Base-by-base conservation (phyloP, 1,140 invertebrate genomes). In the Calephelis virginiensis region DNA sequence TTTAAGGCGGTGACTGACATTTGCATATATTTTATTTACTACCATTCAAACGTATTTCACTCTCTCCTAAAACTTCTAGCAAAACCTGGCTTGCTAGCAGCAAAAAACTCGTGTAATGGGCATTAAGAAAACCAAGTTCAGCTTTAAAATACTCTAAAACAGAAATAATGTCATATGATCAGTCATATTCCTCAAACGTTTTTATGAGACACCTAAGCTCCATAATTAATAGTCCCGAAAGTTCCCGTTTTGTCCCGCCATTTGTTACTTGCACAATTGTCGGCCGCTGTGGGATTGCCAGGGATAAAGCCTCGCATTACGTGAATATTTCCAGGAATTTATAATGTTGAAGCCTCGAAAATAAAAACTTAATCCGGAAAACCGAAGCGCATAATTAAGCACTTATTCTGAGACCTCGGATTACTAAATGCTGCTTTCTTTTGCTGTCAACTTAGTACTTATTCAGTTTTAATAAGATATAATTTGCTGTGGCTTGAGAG, bases 321-420 rank as follows among this genome's bases (percentile, higher is more conserved):
- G 68, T 60, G 72, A 77, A 79, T 75, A 75, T 74, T 78, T 72
- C 72, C 67, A 71, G 73, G 73, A 78, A 82, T 82, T 78, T 77
- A 82, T 82, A 77, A 76, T 74, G 72, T 64, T 68, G 64, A 56
- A 70, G 73, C 75, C 69, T 67, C 71, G 60, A 74, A 80, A 80
- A 82, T 80, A 82, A 82, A 80, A 82, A 82, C 77, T 74, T 77
- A 78, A 82, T 76, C 74, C 76, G 61, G 72, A 64, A 69, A 67
- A 63, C 68, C 74, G 64, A 70, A 70, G 60, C 71, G 80, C 76
- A 81, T 81, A 80, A 81, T 80, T 76, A 81, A 80, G 75, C 77
- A 78, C 73, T 81, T 81, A 80, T 70, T 78, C 72, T 64, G 72
- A 64, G 67, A 62, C 71, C 72, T 66, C 66, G 78, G 76, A 75